These are phyloP conservation scores for human DNA, from an alignment of 2,113 vertebrate genomes.

Conservation along the genomic window DNA sequence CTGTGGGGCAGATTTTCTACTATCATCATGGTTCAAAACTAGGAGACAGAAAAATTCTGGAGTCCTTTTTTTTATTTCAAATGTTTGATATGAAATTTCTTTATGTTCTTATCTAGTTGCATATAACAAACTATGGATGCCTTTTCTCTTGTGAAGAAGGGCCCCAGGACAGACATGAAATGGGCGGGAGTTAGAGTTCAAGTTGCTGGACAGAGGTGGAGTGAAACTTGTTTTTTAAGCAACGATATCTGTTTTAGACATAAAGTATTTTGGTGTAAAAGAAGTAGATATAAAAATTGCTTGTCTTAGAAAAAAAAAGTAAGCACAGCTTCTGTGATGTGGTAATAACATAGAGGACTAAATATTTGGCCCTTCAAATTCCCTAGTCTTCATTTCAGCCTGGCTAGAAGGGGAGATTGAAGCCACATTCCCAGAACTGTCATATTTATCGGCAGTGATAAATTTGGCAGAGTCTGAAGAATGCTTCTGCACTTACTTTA, in stretches of 20 bases:
- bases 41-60: not conserved
- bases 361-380: slow-evolving; percentile 17
- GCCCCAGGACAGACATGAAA: not conserved
- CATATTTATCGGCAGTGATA: slow-evolving; percentile 62
- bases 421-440: slow-evolving; percentile 61
- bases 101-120: not conserved
- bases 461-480: slow-evolving; percentile 65
- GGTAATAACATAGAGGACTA: slow-evolving; percentile 22
- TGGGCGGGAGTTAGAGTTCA: not conserved
- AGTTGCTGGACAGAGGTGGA: not conserved
- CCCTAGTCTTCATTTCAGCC: slow-evolving; percentile 16
- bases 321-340: not conserved
- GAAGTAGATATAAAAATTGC: not conserved
- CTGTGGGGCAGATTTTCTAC: not conserved
- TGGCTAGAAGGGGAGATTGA: slow-evolving; percentile 46
- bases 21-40: not conserved
- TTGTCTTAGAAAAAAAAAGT: not conserved
- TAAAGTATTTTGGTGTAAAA: not conserved
- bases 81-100: not conserved
- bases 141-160: not conserved
- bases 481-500: slow-evolving; percentile 65
- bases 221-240: not conserved
- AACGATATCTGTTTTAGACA: not conserved
- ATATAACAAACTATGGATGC: not conserved
- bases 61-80: not conserved